phyloP scores from a whole-genome alignment of 2,797 vertebrate species.

The Spheniscus humboldti region DNA sequence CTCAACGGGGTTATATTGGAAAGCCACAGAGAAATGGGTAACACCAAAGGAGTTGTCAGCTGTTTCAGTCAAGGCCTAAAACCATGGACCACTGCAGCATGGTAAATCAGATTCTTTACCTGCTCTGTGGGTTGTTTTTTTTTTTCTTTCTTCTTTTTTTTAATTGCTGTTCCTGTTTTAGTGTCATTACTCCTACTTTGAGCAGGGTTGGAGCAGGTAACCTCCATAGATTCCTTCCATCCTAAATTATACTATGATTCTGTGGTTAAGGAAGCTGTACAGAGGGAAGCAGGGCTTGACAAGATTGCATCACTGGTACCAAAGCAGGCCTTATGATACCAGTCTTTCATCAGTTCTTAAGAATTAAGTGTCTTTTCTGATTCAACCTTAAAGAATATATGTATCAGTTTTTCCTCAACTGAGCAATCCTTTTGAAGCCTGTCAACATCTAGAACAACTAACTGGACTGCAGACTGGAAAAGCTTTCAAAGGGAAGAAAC shows the following conservation, averaged over 20 bases:
- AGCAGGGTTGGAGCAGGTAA: neutral
- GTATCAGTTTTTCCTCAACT: neutral
- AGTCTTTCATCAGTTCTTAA: neutral
- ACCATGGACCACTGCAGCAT: neutral
- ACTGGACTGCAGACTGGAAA: neutral
- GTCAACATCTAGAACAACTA: neutral
- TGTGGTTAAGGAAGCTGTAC: neutral
- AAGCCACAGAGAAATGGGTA: neutral
- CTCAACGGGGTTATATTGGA: neutral
- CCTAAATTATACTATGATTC: neutral
- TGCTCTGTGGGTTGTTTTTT: neutral
- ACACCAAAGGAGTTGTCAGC: neutral
- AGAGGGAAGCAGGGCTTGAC: neutral
- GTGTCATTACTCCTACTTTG: neutral
- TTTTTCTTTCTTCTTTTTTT: accelerated
- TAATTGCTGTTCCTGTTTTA: neutral
- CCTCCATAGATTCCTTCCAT: neutral
- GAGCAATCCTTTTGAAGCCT: neutral
- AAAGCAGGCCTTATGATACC: neutral
- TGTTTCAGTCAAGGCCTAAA: neutral
- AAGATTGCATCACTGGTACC: neutral
- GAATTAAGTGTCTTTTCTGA: neutral
- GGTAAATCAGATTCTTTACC: neutral
- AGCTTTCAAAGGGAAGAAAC: neutral
- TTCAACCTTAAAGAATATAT: neutral